These are phyloP conservation scores for Falco cherrug DNA, from an alignment of 2,797 vertebrate species.

Conservation along the genomic window DNA sequence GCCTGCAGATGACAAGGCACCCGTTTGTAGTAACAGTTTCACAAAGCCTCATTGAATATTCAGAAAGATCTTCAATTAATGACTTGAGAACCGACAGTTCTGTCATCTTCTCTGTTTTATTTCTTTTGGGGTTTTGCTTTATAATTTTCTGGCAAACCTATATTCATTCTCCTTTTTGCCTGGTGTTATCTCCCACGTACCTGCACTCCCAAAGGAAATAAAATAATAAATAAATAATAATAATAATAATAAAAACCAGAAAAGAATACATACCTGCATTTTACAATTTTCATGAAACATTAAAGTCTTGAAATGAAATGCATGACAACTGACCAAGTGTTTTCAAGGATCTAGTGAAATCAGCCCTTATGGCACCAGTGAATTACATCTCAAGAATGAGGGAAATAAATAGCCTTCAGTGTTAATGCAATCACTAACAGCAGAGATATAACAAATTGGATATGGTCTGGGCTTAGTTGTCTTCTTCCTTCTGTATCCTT, in stretches of 20 bases:
- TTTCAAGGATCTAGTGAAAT: background rate
- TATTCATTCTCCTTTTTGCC: background rate
- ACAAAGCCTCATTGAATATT: background rate
- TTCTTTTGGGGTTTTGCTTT: background rate
- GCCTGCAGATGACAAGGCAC: background rate
- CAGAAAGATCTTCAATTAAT: background rate
- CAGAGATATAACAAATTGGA: background rate
- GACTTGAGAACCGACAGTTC: background rate
- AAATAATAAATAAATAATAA: background rate
- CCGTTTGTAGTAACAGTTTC: background rate
- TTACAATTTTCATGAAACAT: background rate
- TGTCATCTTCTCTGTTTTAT: background rate
- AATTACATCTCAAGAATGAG: background rate
- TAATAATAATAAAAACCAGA: background rate
- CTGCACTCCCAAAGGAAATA: background rate
- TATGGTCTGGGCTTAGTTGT: background rate
- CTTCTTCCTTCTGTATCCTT: background rate
- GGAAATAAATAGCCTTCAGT: background rate
- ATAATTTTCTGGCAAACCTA: background rate
- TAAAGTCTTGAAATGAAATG: background rate
- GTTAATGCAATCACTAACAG: background rate
- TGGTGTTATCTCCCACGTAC: accelerated
- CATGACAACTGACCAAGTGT: background rate
- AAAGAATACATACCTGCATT: background rate
- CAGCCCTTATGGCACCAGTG: background rate